phyloP scores from a whole-genome alignment of 2,797 vertebrate genomes.

The Anisognathus igniventris region DNA sequence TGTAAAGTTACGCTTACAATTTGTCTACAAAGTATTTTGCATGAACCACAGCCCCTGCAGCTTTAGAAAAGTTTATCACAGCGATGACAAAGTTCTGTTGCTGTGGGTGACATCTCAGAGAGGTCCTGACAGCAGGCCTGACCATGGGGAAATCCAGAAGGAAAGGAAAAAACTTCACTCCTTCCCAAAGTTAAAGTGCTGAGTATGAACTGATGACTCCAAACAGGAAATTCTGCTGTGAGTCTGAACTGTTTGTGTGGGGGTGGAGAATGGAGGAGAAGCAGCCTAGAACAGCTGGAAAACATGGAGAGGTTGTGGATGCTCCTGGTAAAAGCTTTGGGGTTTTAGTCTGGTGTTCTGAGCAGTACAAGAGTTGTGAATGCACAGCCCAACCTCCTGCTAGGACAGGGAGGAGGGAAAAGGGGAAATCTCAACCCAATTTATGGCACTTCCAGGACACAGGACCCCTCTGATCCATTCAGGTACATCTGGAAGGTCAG shows the following conservation, averaged over 20 bases:
- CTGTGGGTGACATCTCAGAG: neutral
- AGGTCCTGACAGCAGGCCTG: neutral
- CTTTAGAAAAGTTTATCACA: neutral
- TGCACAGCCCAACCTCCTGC: neutral
- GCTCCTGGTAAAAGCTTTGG: neutral
- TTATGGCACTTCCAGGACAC: neutral
- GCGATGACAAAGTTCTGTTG: neutral
- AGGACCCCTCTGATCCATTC: slow-evolving; percentile 1
- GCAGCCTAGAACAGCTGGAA: neutral
- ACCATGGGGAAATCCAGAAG: neutral
- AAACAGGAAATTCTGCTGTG: neutral
- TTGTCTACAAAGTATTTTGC: slow-evolving; percentile 22
- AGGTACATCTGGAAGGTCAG: slow-evolving; percentile 61
- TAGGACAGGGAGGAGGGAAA: neutral
- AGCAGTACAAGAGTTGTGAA: neutral
- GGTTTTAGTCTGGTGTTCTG: neutral
- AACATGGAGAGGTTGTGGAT: neutral
- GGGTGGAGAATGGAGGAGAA: neutral
- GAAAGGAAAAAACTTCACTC: neutral
- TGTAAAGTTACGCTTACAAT: neutral
- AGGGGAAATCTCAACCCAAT: neutral
- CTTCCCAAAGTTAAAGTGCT: neutral
- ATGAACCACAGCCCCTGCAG: neutral
- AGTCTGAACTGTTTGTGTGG: neutral
- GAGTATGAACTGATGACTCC: neutral